Conservation (phyloP, 2,888 invertebrate species). For the Bellardia pandia region DNA sequence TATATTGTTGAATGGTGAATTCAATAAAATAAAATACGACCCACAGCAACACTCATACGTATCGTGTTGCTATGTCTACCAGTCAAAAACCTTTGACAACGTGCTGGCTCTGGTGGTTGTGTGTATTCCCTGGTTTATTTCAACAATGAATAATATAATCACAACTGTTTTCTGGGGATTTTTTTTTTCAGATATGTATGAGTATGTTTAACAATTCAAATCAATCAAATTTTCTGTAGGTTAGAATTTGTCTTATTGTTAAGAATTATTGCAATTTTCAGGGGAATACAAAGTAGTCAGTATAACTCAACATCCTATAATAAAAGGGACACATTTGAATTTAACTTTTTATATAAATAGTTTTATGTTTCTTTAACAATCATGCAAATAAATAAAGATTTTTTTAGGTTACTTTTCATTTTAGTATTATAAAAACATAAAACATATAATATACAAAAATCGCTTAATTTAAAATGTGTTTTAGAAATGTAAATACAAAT, state of each 20-base stretch:
- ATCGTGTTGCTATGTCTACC: neutral
- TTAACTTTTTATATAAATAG: neutral
- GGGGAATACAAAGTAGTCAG: neutral
- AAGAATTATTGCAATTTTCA: neutral
- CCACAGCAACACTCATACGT: slow-evolving; percentile 36
- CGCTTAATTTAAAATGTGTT: neutral
- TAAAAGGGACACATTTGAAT: slow-evolving; percentile 11
- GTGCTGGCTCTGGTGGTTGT: neutral
- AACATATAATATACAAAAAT: neutral
- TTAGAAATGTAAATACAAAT: slow-evolving; percentile 18
- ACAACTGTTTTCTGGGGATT: neutral
- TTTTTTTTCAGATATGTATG: neutral
- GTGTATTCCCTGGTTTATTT: slow-evolving; percentile 1
- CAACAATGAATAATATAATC: slow-evolving; percentile 10
- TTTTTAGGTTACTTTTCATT: neutral
- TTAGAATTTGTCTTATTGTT: slow-evolving; percentile 29
- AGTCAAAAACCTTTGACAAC: neutral
- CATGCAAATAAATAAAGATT: neutral
- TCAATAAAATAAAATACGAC: slow-evolving; percentile 3
- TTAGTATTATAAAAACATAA: neutral
- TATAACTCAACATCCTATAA: neutral
- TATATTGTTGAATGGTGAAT: slow-evolving; percentile 10
- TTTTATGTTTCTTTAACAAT: neutral
- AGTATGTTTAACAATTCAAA: slow-evolving; percentile 18
- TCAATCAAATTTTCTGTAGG: slow-evolving; percentile 45